Base-by-base conservation (phyloP, 2,888 invertebrate species). In the Congeria kusceri region DNA sequence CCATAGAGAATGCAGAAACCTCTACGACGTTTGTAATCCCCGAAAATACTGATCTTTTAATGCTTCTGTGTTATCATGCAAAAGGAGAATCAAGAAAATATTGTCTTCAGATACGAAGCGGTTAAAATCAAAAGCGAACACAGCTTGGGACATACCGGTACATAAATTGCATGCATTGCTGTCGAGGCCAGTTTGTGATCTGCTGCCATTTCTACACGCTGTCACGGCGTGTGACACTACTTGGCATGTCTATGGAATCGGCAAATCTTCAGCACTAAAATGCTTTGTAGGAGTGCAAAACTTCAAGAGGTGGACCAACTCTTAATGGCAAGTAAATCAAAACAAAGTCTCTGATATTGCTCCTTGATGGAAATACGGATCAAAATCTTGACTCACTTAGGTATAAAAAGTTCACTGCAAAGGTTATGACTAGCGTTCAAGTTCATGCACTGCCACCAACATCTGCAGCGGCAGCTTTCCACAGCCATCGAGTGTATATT, bases 1-100 rank as follows among this genome's bases (percentile, higher is more conserved):
- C 80, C 4, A 57, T 84, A 11, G 47, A 67, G 11, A 28, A 44
- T 32, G 69, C 87, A 49, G 39, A 49, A 23, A 44, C 28, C n/a
- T n/a, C 25, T 20, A 25, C 15, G 1, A 81, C 84, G 27, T 61
- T 61, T 25, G 44, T 88, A 1, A 75, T 86, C 27, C 87, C 84
- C 25, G 87, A 87, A 66, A 86, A 88, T 68, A 87, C 84, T 11
- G 84, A 86, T 69, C 57, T 88, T 28, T 67, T 87, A 2, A 78
- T 84, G 13, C 77, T 86, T 1, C 73, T 88, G 23, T 79, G 77
- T 44, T 74, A 78, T 47, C 83, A 87, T 73, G 73, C 74, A 20
- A 23, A 67, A 11, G 18, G 46, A 7, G 9, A 27, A 1, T n/a
- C 25, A 61, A 11, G 28, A 3, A 63, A 56, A 23, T 27, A 65